Evolutionary conservation across 2,797 vertebrate species (phyloP).

Genomic region (Sparus aurata): DNA sequence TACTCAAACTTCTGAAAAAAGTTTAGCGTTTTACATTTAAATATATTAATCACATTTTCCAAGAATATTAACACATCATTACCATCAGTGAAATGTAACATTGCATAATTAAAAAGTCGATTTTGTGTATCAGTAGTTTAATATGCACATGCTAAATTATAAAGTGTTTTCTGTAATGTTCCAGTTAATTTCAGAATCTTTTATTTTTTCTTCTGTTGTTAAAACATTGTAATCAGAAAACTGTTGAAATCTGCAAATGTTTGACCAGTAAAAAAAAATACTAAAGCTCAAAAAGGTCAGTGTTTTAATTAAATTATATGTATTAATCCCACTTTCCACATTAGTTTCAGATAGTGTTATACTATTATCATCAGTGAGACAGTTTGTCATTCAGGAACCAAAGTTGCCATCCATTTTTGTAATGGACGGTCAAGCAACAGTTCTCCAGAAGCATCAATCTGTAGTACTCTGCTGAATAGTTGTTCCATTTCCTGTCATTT

Average conservation of each 20-base stretch:
- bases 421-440: background rate
- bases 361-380: slow-evolving; percentile 25
- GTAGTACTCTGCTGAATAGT: background rate
- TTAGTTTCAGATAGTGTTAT: slow-evolving; percentile 3
- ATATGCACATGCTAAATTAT: slow-evolving; percentile 27
- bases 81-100: slow-evolving; percentile 34
- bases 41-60: slow-evolving; percentile 57
- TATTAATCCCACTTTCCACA: slow-evolving; percentile 37
- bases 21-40: slow-evolving; percentile 51
- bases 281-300: slow-evolving; percentile 7
- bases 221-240: too few relatives aligned
- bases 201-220: slow-evolving; percentile 16
- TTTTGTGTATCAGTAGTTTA: slow-evolving; percentile 6
- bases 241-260: slow-evolving; percentile 22
- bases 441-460: background rate
- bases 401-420: background rate
- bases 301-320: slow-evolving; percentile 1
- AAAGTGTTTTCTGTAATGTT: slow-evolving; percentile 31
- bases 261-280: slow-evolving; percentile 18
- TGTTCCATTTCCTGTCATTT: slow-evolving; percentile 45
- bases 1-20: slow-evolving; percentile 16
- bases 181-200: slow-evolving; percentile 23
- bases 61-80: slow-evolving; percentile 12
- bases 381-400: slow-evolving; percentile 37
- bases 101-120: slow-evolving; percentile 11